These are phyloP conservation scores for Caenorhabditis imperialis DNA, from an alignment of 2,888 invertebrate genomes.

Conservation along the genomic window DNA sequence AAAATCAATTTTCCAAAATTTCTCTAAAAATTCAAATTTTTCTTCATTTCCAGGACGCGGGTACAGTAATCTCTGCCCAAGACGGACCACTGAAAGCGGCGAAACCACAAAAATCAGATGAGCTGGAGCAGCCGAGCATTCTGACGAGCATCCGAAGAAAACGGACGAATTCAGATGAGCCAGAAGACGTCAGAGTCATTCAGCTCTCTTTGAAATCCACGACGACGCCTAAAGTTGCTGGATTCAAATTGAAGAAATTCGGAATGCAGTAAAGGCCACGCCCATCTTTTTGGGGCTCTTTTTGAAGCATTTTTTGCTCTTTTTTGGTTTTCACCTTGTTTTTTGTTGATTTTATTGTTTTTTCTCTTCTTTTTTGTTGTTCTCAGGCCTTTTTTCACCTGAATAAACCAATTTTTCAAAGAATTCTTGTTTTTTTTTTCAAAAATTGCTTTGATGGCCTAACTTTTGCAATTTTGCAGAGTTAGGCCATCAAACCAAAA, in stretches of 20 bases:
- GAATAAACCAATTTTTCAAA: no score
- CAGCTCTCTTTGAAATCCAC: slow-evolving; percentile 5
- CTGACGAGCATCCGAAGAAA: slow-evolving; percentile 2
- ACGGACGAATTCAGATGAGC: slow-evolving; percentile 4
- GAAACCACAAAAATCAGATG: not conserved
- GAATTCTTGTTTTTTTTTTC: no score
- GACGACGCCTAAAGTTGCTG: slow-evolving; percentile 43
- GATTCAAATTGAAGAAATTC: slow-evolving; percentile 60
- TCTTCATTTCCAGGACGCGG: slow-evolving; percentile 10
- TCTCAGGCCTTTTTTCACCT: no score
- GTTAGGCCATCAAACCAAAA: no score
- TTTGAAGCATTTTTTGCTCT: no score
- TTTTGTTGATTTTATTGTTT: slow-evolving; percentile 12
- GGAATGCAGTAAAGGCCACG: slow-evolving; percentile 47
- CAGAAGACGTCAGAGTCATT: slow-evolving; percentile 26
- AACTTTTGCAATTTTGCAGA: no score
- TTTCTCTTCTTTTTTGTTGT: slow-evolving; percentile 11
- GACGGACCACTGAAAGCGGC: slow-evolving; percentile 38
- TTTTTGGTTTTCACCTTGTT: slow-evolving; percentile 16
- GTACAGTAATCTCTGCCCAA: slow-evolving; percentile 11
- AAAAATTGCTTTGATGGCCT: no score
- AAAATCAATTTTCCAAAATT: not conserved
- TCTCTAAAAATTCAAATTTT: not conserved
- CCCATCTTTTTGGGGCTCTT: not conserved
- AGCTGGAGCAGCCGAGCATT: no score